Evolutionary conservation across 2,797 vertebrate genomes (phyloP).

Genomic region (Kryptopterus vitreolus): DNA sequence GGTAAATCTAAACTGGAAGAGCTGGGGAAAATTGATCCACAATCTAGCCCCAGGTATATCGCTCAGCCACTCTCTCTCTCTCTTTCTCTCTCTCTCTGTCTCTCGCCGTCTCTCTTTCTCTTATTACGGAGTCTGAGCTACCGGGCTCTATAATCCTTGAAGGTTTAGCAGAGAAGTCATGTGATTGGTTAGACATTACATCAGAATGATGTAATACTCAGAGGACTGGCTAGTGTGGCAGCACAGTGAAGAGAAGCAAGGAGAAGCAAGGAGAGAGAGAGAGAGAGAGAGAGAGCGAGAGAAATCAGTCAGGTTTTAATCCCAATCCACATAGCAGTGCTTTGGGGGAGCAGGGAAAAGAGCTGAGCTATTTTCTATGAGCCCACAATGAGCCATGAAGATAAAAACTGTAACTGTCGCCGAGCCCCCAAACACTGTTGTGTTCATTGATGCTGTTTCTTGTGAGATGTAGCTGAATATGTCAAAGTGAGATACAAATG

Average conservation of each 20-base stretch:
- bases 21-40: conserved; percentile 68
- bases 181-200: conserved; percentile 88
- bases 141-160: conserved; percentile 83
- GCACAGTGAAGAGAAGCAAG: conserved; percentile 34
- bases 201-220: conserved; percentile 90
- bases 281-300: conserved; percentile 32
- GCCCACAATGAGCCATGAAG: conserved; percentile 75
- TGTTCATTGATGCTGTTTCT: conserved; percentile 38
- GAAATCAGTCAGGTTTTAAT: conserved; percentile 63
- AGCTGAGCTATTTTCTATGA: conserved; percentile 77
- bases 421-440: conserved; percentile 32
- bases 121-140: conserved; percentile 83
- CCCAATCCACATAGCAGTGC: conserved; percentile 78
- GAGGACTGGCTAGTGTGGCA: conserved; percentile 80
- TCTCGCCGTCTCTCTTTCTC: conserved; percentile 20
- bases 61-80: conserved; percentile 53
- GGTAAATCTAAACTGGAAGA: conserved; percentile 55
- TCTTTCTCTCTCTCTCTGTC: conserved; percentile 41
- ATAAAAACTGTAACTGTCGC: conserved; percentile 67
- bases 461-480: conserved; percentile 36
- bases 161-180: conserved; percentile 80
- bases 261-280: conserved; percentile 34
- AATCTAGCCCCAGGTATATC: conserved; percentile 70
- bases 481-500: neutral
- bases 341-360: conserved; percentile 75